These are phyloP conservation scores for Callimorpha dominula DNA, from an alignment of 2,888 invertebrate species.

Conservation along the genomic window DNA sequence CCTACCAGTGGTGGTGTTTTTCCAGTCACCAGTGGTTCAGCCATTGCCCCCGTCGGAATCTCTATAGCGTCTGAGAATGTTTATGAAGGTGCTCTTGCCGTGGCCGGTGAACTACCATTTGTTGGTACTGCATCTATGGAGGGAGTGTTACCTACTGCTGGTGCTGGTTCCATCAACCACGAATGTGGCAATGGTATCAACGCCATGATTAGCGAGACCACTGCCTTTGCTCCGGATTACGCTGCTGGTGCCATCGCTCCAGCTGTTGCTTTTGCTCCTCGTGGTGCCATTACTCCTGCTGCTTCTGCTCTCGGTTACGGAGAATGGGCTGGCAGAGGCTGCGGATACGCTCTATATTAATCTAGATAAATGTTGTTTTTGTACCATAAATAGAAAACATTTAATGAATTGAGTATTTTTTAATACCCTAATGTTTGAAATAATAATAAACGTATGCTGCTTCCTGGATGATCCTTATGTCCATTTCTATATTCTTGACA, in stretches of 20 bases:
- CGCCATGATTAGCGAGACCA: constrained; percentile 14
- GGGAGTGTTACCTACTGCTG: constrained; percentile 52
- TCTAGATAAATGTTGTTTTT: too few relatives aligned
- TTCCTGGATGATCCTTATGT: too few relatives aligned
- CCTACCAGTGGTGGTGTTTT: constrained; percentile 53
- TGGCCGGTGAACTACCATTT: constrained; percentile 58
- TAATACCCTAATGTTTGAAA: too few relatives aligned
- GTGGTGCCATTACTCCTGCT: too few relatives aligned
- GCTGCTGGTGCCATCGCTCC: constrained; percentile 3
- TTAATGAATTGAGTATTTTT: too few relatives aligned
- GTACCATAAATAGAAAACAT: too few relatives aligned
- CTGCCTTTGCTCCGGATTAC: constrained; percentile 5
- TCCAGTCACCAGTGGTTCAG: constrained; percentile 36
- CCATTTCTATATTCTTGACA: too few relatives aligned
- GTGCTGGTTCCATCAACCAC: constrained; percentile 51
- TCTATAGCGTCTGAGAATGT: constrained; percentile 58
- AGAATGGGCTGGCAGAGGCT: too few relatives aligned
- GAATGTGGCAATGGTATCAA: constrained; percentile 50
- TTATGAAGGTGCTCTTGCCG: constrained; percentile 50
- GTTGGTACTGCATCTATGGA: constrained; percentile 56
- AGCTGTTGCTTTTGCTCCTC: neutral
- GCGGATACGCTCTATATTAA: too few relatives aligned
- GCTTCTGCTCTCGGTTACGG: too few relatives aligned
- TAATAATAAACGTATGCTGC: too few relatives aligned
- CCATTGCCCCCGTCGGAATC: constrained; percentile 53